These are phyloP conservation scores for Aphodius sticticus DNA, from an alignment of 2,888 invertebrate genomes.

Conservation along the genomic window DNA sequence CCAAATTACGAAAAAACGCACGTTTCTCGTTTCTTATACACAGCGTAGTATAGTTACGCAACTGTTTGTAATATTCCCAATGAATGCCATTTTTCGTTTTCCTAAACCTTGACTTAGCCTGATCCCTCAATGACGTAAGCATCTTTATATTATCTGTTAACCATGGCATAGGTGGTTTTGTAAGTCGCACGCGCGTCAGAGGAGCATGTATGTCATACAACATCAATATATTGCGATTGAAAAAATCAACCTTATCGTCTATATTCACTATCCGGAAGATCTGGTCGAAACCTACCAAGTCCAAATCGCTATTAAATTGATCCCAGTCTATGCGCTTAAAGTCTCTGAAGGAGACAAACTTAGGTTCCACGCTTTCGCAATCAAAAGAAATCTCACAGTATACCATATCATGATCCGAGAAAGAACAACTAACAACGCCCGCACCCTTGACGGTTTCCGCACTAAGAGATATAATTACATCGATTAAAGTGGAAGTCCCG, in stretches of 20 bases:
- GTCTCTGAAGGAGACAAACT: neutral
- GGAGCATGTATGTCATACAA: neutral
- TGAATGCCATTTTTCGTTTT: neutral
- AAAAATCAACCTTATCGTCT: neutral
- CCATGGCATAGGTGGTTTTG: constrained; percentile 21
- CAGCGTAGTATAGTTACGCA: constrained; percentile 26
- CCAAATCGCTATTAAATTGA: neutral
- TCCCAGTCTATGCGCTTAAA: neutral
- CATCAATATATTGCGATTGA: neutral
- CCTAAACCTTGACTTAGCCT: constrained; percentile 18
- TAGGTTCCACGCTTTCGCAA: neutral
- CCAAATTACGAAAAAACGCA: neutral
- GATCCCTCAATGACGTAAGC: constrained; percentile 21
- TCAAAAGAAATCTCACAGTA: neutral
- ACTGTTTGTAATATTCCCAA: constrained; percentile 30
- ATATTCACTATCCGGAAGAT: neutral
- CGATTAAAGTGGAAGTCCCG: neutral
- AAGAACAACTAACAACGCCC: no score
- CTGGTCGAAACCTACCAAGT: neutral
- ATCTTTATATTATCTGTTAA: constrained; percentile 25
- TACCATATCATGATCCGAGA: no score
- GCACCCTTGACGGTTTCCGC: no score
- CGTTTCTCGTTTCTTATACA: constrained; percentile 27
- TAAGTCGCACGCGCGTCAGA: neutral
- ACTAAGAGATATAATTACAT: no score